A percentile compares a stretch with the other conserved stretches of the same genome.
Conservation (phyloP, 2,113 vertebrate genomes). For the Verasper variegatus region DNA sequence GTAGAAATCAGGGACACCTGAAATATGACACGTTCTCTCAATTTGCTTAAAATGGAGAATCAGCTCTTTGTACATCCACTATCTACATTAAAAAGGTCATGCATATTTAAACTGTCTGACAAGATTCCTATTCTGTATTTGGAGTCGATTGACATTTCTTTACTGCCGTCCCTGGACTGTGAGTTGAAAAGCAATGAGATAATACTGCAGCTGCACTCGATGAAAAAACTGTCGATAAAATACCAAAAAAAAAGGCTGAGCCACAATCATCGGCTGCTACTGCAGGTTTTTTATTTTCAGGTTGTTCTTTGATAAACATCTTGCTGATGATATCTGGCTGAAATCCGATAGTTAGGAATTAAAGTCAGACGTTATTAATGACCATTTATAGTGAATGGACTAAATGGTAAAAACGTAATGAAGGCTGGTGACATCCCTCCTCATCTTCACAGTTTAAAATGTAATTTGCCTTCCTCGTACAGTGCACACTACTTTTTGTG, state of each 20-base stretch:
- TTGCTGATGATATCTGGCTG: neutral
- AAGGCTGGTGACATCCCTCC: no score
- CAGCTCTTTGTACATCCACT: conserved; percentile 32
- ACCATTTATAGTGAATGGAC: neutral
- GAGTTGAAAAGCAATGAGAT: conserved; percentile 22
- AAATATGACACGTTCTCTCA: conserved; percentile 12
- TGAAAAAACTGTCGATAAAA: conserved; percentile 5
- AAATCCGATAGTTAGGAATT: conserved; percentile 14
- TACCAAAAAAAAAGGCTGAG: neutral
- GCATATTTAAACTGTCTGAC: conserved; percentile 48
- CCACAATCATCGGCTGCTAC: no score
- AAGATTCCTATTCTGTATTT: conserved; percentile 54
- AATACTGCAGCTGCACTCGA: conserved; percentile 34
- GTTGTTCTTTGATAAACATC: neutral
- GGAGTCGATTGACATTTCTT: conserved; percentile 33
- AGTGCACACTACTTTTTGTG: no score
- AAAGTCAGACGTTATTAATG: neutral
- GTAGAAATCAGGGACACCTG: conserved; percentile 19
- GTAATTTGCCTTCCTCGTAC: no score
- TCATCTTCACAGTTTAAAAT: no score
- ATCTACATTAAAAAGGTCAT: conserved; percentile 65
- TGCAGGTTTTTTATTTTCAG: no score
- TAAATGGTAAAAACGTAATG: no score
- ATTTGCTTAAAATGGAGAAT: conserved; percentile 19
- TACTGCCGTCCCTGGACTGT: conserved; percentile 24